Percentiles rank a stretch among this genome's conserved stretches.
These are phyloP conservation scores for Nematostella vectensis DNA, from an alignment of 92 coral and sea anemone species.

Conservation along the genomic window DNA sequence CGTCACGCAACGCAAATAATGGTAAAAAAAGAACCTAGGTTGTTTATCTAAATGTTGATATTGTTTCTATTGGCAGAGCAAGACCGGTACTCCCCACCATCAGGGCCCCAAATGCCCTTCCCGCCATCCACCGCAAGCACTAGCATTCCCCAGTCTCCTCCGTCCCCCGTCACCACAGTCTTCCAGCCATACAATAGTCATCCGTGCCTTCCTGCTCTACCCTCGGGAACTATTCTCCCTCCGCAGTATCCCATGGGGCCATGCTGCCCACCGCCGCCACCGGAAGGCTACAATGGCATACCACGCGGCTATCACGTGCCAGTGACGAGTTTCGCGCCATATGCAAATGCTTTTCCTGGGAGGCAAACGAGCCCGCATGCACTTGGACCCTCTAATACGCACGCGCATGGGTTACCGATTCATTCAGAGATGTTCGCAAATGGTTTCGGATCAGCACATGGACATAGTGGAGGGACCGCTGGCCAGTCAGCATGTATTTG, in stretches of 20 bases:
- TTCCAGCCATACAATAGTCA: constrained; percentile 49
- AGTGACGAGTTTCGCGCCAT: constrained; percentile 51
- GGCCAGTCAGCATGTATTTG: constrained; percentile 16
- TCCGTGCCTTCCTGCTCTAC: constrained; percentile 51
- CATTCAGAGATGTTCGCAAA: constrained; percentile 33
- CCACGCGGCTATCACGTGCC: constrained; percentile 47
- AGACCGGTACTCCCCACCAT: constrained; percentile 30
- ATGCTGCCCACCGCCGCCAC: constrained; percentile 44
- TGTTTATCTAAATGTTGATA: too few relatives aligned
- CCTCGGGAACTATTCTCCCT: constrained; percentile 46
- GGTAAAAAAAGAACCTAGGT: background rate
- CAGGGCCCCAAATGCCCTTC: constrained; percentile 30
- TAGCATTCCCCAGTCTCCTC: constrained; percentile 3
- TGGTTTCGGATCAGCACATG: constrained; percentile 18
- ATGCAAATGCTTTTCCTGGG: constrained; percentile 32
- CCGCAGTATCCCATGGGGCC: constrained; percentile 70
- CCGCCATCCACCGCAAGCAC: constrained; percentile 9
- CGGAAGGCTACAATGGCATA: constrained; percentile 61
- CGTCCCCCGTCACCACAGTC: constrained; percentile 22
- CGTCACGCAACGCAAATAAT: background rate
- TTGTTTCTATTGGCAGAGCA: constrained; percentile 24
- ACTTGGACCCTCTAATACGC: constrained; percentile 32
- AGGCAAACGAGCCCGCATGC: constrained; percentile 41
- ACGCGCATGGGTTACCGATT: constrained; percentile 47
- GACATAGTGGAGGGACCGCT: constrained; percentile 7